phyloP scores from a whole-genome alignment of 2,888 invertebrate genomes.

The Campopleginae sp. region DNA sequence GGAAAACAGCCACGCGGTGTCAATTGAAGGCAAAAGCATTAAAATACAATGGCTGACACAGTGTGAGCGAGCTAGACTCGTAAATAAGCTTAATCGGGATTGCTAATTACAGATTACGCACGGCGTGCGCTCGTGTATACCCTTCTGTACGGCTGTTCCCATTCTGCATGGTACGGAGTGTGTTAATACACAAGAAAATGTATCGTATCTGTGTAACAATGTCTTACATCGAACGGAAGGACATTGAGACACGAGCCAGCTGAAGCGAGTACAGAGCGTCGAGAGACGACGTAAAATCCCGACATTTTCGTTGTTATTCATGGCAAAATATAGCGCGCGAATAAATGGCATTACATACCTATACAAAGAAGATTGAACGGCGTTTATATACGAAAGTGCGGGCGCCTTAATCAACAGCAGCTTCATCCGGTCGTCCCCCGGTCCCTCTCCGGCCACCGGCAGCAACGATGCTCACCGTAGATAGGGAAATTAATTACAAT shows the following conservation, averaged over 20 bases:
- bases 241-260: slow-evolving; percentile 51
- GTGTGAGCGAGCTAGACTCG: slow-evolving; percentile 81
- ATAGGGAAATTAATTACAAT: slow-evolving; percentile 84
- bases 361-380: slow-evolving; percentile 74
- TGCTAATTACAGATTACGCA: slow-evolving; percentile 83
- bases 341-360: slow-evolving; percentile 35
- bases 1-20: slow-evolving; percentile 15
- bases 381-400: slow-evolving; percentile 73
- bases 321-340: slow-evolving; percentile 27
- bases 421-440: slow-evolving; percentile 62
- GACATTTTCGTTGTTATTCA: slow-evolving; percentile 48
- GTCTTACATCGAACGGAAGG: slow-evolving; percentile 57
- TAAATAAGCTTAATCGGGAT: slow-evolving; percentile 84
- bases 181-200: slow-evolving; percentile 56
- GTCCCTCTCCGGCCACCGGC: slow-evolving; percentile 13
- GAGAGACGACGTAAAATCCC: slow-evolving; percentile 12
- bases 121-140: slow-evolving; percentile 77
- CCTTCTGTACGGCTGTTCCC: slow-evolving; percentile 78
- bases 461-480: slow-evolving; percentile 76
- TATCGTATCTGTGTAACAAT: slow-evolving; percentile 5
- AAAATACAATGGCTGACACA: slow-evolving; percentile 84
- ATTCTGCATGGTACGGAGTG: slow-evolving; percentile 77
- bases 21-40: slow-evolving; percentile 74
- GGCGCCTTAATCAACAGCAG: slow-evolving; percentile 66
- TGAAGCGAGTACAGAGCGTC: slow-evolving; percentile 26